phyloP scores from a whole-genome alignment of 1,140 invertebrate species.

The Eubasilissa regina region DNA sequence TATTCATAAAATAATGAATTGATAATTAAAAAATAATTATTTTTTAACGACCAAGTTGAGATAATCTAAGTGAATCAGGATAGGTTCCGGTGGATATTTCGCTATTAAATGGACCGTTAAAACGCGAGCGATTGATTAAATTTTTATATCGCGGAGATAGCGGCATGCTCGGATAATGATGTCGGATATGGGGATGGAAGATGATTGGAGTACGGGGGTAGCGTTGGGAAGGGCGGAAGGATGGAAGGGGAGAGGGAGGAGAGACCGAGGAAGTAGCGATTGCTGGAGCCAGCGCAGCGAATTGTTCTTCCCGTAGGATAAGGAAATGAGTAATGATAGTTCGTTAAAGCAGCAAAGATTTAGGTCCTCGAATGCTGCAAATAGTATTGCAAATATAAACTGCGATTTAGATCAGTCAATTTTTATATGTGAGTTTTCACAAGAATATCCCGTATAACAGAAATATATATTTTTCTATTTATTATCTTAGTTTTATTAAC shows the following conservation, averaged over 20 bases:
- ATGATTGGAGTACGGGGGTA: background rate
- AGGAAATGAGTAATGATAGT: constrained; percentile 44
- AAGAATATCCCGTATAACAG: too few species aligned
- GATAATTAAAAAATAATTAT: too few species aligned
- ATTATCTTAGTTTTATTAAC: too few species aligned
- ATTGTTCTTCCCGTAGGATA: constrained; percentile 22
- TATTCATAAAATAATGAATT: too few species aligned
- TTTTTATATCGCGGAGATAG: constrained; percentile 39
- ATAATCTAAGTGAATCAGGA: background rate
- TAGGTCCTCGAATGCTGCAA: constrained; percentile 1
- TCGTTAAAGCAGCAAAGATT: constrained; percentile 22
- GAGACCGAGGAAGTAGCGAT: constrained; percentile 1
- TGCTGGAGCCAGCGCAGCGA: constrained; percentile 22
- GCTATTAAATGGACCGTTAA: constrained; percentile 47
- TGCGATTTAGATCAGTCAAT: background rate
- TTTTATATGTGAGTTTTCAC: too few species aligned
- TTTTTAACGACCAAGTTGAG: too few species aligned
- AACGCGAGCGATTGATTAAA: constrained; percentile 49
- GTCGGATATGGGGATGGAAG: constrained; percentile 8
- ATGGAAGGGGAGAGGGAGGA: background rate
- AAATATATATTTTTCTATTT: background rate
- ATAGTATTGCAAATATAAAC: constrained; percentile 3
- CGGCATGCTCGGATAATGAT: constrained; percentile 13
- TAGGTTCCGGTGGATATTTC: constrained; percentile 2
- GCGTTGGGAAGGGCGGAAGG: background rate